phyloP scores from a whole-genome alignment of 1,140 invertebrate genomes.

The Wasmannia auropunctata region DNA sequence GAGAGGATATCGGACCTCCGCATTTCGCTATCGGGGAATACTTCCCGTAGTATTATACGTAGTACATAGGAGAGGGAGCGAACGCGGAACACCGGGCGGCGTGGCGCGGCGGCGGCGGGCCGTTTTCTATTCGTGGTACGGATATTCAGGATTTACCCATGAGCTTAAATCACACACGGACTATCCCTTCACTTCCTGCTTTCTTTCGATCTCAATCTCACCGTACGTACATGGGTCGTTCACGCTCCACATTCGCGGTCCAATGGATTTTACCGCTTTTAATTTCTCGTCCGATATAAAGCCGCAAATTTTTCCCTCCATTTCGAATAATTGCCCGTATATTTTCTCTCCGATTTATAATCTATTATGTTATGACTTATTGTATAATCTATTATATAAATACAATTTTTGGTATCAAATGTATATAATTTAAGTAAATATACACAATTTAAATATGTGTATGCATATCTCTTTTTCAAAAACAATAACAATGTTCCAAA shows the following conservation, averaged over 20 bases:
- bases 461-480: background rate
- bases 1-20: conserved; percentile 44
- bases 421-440: background rate
- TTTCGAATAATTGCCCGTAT: background rate
- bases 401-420: background rate
- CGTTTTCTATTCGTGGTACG: conserved; percentile 37
- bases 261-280: conserved; percentile 27
- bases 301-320: background rate
- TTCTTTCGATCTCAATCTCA: conserved; percentile 30
- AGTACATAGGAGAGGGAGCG: no score
- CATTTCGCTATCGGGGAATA: conserved; percentile 6
- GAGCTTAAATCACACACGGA: conserved; percentile 48
- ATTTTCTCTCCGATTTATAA: background rate
- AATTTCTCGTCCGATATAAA: background rate
- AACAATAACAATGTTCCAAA: conserved; percentile 2
- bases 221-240: background rate
- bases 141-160: conserved; percentile 50
- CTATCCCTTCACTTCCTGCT: conserved; percentile 14
- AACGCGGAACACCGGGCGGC: background rate
- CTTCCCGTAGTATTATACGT: background rate
- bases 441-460: background rate
- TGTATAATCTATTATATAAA: background rate
- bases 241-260: background rate
- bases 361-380: background rate
- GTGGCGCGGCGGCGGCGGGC: background rate